Evolutionary conservation across 2,797 vertebrate species (phyloP).

Genomic region (Pelochelys cantorii): DNA sequence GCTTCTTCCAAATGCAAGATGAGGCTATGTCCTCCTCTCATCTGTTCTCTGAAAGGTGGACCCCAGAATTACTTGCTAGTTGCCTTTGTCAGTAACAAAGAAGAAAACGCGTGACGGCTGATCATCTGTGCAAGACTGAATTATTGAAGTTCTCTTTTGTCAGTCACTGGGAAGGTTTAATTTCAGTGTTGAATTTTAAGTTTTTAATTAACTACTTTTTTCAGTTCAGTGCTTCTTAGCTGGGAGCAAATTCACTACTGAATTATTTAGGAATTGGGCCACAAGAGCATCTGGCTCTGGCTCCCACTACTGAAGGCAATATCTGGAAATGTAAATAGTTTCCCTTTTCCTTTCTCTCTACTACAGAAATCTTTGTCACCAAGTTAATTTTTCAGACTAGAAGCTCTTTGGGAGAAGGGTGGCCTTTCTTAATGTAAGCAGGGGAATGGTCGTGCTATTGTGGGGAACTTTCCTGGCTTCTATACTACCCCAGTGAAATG

Average conservation of each 20-base stretch:
- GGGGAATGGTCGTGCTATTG: no score
- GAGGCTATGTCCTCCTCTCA: constrained; percentile 11
- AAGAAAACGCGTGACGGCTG: constrained; percentile 63
- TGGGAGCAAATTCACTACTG: constrained; percentile 53
- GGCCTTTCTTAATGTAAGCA: background rate
- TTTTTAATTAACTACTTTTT: constrained; percentile 82
- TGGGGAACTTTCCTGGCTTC: no score
- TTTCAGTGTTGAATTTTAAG: constrained; percentile 80
- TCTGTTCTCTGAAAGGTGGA: constrained; percentile 11
- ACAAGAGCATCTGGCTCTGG: constrained; percentile 41
- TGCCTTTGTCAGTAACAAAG: background rate
- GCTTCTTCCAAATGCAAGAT: background rate
- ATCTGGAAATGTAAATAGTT: constrained; percentile 60
- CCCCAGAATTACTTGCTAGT: constrained; percentile 21
- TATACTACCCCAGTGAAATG: no score
- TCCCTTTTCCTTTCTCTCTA: constrained; percentile 42
- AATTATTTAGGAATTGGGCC: constrained; percentile 62
- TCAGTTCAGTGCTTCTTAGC: constrained; percentile 78
- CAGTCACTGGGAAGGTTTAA: constrained; percentile 76
- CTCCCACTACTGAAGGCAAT: constrained; percentile 30
- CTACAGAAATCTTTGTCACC: background rate
- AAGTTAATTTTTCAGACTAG: background rate
- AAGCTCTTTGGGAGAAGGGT: constrained; percentile 11
- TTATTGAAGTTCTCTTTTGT: constrained; percentile 77
- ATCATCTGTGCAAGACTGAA: constrained; percentile 76